phyloP scores from a whole-genome alignment of 2,113 vertebrate species.

The Prochilodus magdalenae region DNA sequence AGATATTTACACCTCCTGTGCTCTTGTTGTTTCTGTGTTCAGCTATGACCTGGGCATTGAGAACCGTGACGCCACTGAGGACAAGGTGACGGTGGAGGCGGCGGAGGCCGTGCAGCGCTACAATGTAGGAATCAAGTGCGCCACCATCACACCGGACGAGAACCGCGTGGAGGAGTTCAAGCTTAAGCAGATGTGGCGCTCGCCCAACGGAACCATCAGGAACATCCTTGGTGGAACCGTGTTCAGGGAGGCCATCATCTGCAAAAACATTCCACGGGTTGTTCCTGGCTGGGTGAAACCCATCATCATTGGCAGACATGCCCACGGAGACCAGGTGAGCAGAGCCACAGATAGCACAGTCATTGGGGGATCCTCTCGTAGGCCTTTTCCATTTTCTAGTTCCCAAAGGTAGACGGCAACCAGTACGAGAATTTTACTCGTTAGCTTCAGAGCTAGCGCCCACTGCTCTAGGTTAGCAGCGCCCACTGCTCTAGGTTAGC shows the following conservation, averaged over 20 bases:
- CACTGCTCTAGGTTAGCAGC: no score
- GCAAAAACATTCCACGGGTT: constrained; percentile 94
- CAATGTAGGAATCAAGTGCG: constrained; percentile 93
- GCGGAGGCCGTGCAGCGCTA: constrained; percentile 92
- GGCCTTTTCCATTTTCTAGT: no score
- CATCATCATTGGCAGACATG: constrained; percentile 97
- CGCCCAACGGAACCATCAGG: constrained; percentile 96
- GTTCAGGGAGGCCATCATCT: constrained; percentile 97
- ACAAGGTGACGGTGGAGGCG: constrained; percentile 91
- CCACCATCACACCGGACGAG: constrained; percentile 97
- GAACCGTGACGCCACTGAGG: constrained; percentile 89
- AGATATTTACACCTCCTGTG: neutral
- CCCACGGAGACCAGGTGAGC: constrained; percentile 93
- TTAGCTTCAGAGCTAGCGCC: no score
- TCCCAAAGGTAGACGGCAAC: no score
- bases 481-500: no score
- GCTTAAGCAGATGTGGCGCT: constrained; percentile 98
- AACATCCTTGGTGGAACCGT: constrained; percentile 98
- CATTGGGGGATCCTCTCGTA: no score
- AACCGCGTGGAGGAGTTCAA: constrained; percentile 97
- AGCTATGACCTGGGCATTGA: constrained; percentile 96
- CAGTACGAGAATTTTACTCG: no score
- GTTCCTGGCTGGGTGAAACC: constrained; percentile 94
- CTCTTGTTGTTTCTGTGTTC: constrained; percentile 16
- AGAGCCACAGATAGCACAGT: no score